Base-by-base conservation (phyloP, 30 jellyfish, hydroid and myxozoan genomes). In the Pelagia noctiluca region DNA sequence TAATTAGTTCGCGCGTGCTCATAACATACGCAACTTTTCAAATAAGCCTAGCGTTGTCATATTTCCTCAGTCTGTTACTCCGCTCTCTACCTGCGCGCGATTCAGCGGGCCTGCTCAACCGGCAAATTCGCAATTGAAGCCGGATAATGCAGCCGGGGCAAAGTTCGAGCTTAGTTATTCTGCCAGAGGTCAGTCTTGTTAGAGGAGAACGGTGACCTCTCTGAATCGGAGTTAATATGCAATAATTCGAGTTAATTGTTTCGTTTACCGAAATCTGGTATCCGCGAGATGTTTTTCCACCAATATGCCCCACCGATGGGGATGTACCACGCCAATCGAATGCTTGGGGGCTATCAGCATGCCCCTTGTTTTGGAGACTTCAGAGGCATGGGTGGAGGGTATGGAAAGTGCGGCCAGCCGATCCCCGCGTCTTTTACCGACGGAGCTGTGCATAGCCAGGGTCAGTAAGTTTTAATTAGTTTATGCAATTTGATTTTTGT, bases 361-460 rank as follows among this genome's bases (percentile, higher is more conserved):
- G 82, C 74, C 21, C 22, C 33, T 48, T 37, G 48, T 38, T 7
- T 42, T 32, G 89, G 82, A 37, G 72, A 61, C 28, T 23, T 63
- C 50, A 61, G 47, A 31, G 35, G 82, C 19, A 35, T 63, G 35
- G 4, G 32, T 19, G 76, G 47, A 29, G 26, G 57, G 64, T 50
- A 30, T 52, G 68, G 63, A 63, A n/a, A n/a, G 25, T 63, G 21
- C 57, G 19, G 26, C 68, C 83, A 10, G 48, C 76, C 19, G 87
- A 48, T 25, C 60, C 75, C 89, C 65, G 89, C 89, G 89, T 21
- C 89, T 79, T 79, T 79, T 63, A 82, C 75, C 10, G 82, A 46
- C 16, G 71, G 75, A 26, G 22, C 18, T 61, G 38, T 66, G 21
- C 73, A 26, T 46, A 34, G 76, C 52, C 29, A n/a, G 69, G 89